Evolutionary conservation across 2,797 vertebrate genomes (phyloP).

Genomic region (Varecia variegata): DNA sequence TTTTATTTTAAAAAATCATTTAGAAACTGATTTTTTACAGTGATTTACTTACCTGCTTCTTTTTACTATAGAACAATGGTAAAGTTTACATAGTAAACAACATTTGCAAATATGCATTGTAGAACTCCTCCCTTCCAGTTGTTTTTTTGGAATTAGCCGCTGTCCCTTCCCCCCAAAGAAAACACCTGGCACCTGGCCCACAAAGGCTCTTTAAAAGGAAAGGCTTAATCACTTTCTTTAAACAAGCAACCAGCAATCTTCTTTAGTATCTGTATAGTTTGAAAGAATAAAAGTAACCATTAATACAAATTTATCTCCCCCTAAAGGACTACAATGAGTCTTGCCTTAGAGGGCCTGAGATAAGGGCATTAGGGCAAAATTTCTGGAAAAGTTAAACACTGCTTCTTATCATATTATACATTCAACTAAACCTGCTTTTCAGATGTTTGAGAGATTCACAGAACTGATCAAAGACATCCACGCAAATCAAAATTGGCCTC

Average conservation of each 20-base stretch:
- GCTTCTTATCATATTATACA: background rate
- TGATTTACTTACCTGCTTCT: background rate
- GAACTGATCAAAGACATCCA: constrained; percentile 32
- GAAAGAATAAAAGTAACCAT: constrained; percentile 1
- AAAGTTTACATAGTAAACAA: background rate
- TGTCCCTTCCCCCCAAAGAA: background rate
- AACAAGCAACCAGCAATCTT: background rate
- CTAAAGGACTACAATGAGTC: background rate
- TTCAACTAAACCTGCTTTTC: constrained; percentile 32
- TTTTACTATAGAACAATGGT: background rate
- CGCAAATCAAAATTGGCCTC: background rate
- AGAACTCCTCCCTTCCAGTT: background rate
- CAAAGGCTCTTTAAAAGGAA: background rate
- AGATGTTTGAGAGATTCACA: background rate
- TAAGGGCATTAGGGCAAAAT: background rate
- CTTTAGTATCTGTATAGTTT: background rate
- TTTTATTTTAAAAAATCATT: background rate
- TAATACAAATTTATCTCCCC: background rate
- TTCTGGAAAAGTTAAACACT: constrained; percentile 7
- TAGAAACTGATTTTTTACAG: constrained; percentile 26
- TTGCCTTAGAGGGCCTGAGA: background rate
- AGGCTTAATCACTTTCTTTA: background rate
- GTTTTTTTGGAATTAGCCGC: background rate
- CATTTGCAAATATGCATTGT: background rate
- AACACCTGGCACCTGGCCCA: background rate